phyloP scores from a whole-genome alignment of 1,140 invertebrate genomes.

The Acromyrmex charruanus region DNA sequence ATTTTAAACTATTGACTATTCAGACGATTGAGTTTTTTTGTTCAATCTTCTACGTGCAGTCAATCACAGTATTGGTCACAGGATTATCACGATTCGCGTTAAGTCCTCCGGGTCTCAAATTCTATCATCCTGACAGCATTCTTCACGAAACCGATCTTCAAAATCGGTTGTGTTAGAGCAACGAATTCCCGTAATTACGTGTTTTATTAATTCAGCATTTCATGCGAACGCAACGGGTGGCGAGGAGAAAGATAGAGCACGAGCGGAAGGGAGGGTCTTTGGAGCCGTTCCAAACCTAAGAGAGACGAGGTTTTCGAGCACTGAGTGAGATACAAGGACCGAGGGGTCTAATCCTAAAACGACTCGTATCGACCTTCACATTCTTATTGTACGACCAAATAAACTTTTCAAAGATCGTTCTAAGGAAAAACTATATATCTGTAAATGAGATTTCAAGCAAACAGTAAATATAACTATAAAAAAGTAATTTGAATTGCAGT shows the following conservation, averaged over 20 bases:
- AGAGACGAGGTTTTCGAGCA: slow-evolving; percentile 47
- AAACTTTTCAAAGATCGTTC: slow-evolving; percentile 11
- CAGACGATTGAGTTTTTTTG: neutral
- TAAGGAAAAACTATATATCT: neutral
- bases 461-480: neutral
- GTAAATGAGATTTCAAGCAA: neutral
- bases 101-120: neutral
- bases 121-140: neutral
- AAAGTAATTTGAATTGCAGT: neutral
- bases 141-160: slow-evolving; percentile 15
- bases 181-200: slow-evolving; percentile 42
- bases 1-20: slow-evolving; percentile 3
- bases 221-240: slow-evolving; percentile 17
- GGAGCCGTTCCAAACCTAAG: slow-evolving; percentile 67
- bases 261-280: slow-evolving; percentile 45
- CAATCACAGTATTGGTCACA: neutral
- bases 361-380: slow-evolving; percentile 58
- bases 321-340: slow-evolving; percentile 51
- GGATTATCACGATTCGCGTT: slow-evolving; percentile 2
- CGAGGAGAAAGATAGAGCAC: slow-evolving; percentile 28
- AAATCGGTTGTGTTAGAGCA: slow-evolving; percentile 15
- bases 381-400: neutral
- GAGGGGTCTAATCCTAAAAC: slow-evolving; percentile 32
- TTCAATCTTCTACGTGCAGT: neutral
- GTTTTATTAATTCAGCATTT: slow-evolving; percentile 65